Evolutionary conservation across 2,113 vertebrate species (phyloP).

Genomic region (Catagonus wagneri): DNA sequence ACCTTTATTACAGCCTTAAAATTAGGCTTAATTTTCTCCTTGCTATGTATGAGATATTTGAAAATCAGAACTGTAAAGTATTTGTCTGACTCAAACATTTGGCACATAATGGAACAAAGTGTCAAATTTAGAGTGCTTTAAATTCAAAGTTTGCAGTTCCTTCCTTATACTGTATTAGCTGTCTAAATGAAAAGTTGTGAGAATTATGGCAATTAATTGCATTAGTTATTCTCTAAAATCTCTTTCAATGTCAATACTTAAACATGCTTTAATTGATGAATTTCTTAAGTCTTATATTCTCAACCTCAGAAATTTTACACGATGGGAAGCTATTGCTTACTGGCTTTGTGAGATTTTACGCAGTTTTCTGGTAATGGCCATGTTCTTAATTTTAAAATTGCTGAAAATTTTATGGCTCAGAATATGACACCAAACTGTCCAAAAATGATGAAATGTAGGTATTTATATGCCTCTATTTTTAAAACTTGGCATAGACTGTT

Average conservation of each 20-base stretch:
- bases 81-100: neutral
- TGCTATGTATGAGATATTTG: neutral
- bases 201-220: neutral
- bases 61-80: neutral
- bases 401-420: neutral
- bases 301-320: neutral
- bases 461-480: neutral
- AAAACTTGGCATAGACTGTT: neutral
- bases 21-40: neutral
- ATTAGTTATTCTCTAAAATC: conserved; percentile 32
- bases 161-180: neutral
- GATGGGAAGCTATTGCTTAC: neutral
- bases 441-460: neutral
- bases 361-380: neutral
- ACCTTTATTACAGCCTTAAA: neutral
- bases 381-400: conserved; percentile 25
- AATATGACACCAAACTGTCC: neutral
- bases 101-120: neutral
- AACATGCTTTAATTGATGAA: neutral
- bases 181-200: neutral
- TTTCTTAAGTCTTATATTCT: neutral
- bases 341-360: conserved; percentile 13
- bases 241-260: neutral
- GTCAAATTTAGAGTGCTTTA: neutral
- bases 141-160: neutral